A percentile compares a stretch with the other conserved stretches of the same genome.
These are phyloP conservation scores for Lepidurus couesii DNA, from an alignment of 1,140 invertebrate genomes.

Conservation along the genomic window DNA sequence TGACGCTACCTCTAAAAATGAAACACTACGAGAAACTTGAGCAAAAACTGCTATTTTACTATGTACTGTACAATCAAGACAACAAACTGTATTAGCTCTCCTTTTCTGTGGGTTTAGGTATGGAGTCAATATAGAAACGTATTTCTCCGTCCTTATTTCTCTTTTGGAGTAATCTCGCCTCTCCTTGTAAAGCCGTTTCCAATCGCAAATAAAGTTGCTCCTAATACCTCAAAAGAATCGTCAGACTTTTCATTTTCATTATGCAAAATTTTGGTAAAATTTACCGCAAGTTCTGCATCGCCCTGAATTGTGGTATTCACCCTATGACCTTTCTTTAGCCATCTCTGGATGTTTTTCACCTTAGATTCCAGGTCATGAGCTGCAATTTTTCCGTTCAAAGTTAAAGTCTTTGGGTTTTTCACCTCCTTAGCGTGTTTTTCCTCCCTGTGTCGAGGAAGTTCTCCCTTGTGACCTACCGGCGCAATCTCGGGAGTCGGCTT, in stretches of 20 bases:
- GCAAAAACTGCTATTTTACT: not conserved
- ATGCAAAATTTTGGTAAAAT: not conserved
- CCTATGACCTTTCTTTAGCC: constrained; percentile 25
- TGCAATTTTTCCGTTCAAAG: constrained; percentile 23
- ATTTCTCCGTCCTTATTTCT: constrained; percentile 8
- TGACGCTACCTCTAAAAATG: not conserved
- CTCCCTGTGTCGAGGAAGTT: not conserved
- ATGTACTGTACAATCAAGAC: not conserved
- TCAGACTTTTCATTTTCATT: not conserved
- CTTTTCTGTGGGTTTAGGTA: not conserved
- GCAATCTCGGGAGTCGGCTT: not conserved
- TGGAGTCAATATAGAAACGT: constrained; percentile 10
- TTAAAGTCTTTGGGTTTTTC: constrained; percentile 14
- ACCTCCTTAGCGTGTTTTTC: not conserved
- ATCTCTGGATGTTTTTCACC: constrained; percentile 26
- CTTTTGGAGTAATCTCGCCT: constrained; percentile 24
- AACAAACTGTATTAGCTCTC: not conserved
- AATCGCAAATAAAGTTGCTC: constrained; percentile 22
- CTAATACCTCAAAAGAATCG: not conserved
- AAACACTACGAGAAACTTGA: not conserved
- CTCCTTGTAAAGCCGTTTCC: not conserved
- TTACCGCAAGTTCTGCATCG: constrained; percentile 2
- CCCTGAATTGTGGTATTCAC: constrained; percentile 9
- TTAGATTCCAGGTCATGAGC: constrained; percentile 24
- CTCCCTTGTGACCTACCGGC: not conserved